These are phyloP conservation scores for Hemitrygon akajei DNA, from an alignment of 2,797 vertebrate genomes.

Conservation along the genomic window DNA sequence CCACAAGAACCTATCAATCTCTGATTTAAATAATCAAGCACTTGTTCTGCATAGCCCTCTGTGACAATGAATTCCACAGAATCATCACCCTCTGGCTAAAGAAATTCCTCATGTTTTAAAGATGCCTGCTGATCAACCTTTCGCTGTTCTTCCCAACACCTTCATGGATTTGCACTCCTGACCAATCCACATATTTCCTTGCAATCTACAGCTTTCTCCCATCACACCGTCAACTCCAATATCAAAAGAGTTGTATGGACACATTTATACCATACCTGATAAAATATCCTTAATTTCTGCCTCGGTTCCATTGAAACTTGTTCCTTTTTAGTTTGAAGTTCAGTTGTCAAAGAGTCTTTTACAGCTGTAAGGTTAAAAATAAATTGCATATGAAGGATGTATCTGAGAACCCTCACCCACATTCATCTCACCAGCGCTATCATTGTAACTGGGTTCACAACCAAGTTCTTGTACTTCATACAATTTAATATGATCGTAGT, in stretches of 20 bases:
- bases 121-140: too few species aligned
- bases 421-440: background rate
- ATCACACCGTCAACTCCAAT: background rate
- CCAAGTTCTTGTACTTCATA: too few species aligned
- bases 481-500: too few species aligned
- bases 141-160: too few species aligned
- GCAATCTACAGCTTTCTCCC: background rate
- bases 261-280: slow-evolving; percentile 69
- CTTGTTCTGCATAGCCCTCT: too few species aligned
- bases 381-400: background rate
- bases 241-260: background rate
- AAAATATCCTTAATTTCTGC: slow-evolving; percentile 95
- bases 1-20: too few species aligned
- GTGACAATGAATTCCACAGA: too few species aligned
- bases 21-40: too few species aligned
- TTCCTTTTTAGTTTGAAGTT: slow-evolving; percentile 83
- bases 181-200: too few species aligned
- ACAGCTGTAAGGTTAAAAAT: slow-evolving; percentile 59
- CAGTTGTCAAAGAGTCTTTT: slow-evolving; percentile 81
- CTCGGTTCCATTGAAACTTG: slow-evolving; percentile 79
- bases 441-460: background rate
- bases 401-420: background rate
- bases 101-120: too few species aligned
- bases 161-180: too few species aligned
- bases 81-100: too few species aligned